phyloP scores from a whole-genome alignment of 2,888 invertebrate species.

The Norana najaformis region DNA sequence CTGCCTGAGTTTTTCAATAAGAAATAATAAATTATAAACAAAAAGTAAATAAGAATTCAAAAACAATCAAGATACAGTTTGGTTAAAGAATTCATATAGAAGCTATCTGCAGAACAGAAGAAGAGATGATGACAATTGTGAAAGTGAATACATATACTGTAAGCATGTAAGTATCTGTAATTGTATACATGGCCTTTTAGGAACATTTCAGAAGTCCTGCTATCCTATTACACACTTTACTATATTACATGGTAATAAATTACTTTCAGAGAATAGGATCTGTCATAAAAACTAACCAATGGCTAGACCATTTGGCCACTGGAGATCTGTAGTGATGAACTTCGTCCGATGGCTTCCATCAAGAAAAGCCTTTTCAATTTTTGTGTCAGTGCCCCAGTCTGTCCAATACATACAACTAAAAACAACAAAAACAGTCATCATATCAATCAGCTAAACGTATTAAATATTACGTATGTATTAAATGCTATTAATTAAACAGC shows the following conservation, averaged over 20 bases:
- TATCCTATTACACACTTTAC: not conserved
- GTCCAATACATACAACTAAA: slow-evolving; percentile 83
- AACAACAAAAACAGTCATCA: not conserved
- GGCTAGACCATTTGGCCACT: slow-evolving; percentile 47
- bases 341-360: slow-evolving; percentile 36
- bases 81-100: no score
- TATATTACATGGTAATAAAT: not conserved
- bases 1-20: not conserved
- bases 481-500: not conserved
- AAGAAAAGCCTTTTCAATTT: slow-evolving; percentile 67
- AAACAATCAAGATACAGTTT: no score
- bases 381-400: slow-evolving; percentile 90
- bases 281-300: slow-evolving; percentile 35
- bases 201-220: no score
- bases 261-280: not conserved
- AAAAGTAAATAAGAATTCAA: no score
- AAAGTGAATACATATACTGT: no score
- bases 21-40: no score
- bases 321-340: slow-evolving; percentile 36
- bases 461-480: not conserved
- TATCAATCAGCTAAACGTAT: not conserved
- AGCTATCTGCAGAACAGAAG: no score
- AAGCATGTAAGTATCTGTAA: no score
- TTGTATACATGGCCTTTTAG: no score
- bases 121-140: no score